Evolutionary conservation across 2,888 invertebrate species (phyloP).

Genomic region (Drosophila incognita): DNA sequence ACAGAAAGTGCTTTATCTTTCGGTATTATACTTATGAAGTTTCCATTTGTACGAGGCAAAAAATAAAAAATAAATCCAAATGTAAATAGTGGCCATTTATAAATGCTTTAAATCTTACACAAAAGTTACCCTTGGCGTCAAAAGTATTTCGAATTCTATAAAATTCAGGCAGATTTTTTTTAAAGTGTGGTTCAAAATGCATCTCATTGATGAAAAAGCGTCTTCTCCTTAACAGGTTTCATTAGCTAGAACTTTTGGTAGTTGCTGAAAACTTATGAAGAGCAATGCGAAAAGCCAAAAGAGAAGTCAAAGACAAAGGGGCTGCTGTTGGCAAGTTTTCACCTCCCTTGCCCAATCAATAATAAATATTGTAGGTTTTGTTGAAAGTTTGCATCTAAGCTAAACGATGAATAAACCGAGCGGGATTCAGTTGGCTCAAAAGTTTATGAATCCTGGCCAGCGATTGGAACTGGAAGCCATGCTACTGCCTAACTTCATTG

Average conservation of each 20-base stretch:
- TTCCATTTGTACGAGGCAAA: slow-evolving; percentile 39
- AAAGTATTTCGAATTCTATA: too few species aligned
- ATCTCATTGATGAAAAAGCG: neutral
- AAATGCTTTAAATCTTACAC: neutral
- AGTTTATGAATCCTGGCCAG: slow-evolving; percentile 58
- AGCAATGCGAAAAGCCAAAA: slow-evolving; percentile 21
- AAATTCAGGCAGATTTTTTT: neutral
- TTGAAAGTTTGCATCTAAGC: slow-evolving; percentile 44
- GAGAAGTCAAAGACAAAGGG: slow-evolving; percentile 10
- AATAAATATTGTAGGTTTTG: slow-evolving; percentile 52
- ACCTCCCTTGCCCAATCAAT: slow-evolving; percentile 46
- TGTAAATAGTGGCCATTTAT: neutral
- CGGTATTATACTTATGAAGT: slow-evolving; percentile 60
- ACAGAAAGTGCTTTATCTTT: slow-evolving; percentile 16
- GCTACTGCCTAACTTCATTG: slow-evolving; percentile 29
- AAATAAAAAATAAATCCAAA: neutral
- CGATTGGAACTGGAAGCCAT: slow-evolving; percentile 41
- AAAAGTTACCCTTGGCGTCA: neutral
- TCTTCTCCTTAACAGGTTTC: slow-evolving; percentile 3
- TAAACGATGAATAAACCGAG: slow-evolving; percentile 21
- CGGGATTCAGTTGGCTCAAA: slow-evolving; percentile 33
- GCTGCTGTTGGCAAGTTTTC: slow-evolving; percentile 1
- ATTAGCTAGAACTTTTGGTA: slow-evolving; percentile 10
- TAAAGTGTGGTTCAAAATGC: neutral
- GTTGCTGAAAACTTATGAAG: slow-evolving; percentile 18